Evolutionary conservation across 92 coral and sea anemone genomes (phyloP).

Genomic region (Palythoa grandiflora): DNA sequence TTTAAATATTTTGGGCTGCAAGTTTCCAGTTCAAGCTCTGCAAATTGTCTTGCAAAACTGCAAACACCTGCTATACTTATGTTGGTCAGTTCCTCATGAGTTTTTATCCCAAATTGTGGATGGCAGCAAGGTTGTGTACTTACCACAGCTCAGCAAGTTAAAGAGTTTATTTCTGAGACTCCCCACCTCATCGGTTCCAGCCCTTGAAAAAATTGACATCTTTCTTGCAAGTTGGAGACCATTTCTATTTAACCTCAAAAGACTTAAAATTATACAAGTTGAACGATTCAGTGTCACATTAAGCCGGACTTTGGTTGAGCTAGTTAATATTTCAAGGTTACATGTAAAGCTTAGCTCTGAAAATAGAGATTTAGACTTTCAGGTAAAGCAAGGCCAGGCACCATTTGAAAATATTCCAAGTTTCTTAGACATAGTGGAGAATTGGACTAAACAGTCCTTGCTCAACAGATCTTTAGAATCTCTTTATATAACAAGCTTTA

Average conservation of each 20-base stretch:
- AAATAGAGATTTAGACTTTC: neutral
- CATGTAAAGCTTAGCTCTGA: neutral
- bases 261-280: slow-evolving; percentile 8
- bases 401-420: neutral
- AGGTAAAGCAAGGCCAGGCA: neutral
- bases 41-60: slow-evolving; percentile 38
- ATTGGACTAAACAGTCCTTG: neutral
- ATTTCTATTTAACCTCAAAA: slow-evolving; percentile 10
- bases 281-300: neutral
- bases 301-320: neutral
- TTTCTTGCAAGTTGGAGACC: slow-evolving; percentile 25
- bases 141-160: slow-evolving; percentile 12
- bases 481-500: neutral
- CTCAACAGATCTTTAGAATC: neutral
- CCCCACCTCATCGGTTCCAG: slow-evolving; percentile 1
- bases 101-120: neutral
- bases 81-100: slow-evolving; percentile 32
- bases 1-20: slow-evolving; percentile 19
- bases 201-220: neutral
- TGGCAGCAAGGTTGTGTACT: slow-evolving; percentile 1
- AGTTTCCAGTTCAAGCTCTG: slow-evolving; percentile 10
- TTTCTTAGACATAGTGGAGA: slow-evolving; percentile 2
- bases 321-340: slow-evolving; percentile 5
- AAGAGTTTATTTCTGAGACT: slow-evolving; percentile 11
- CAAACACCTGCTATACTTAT: neutral